Base-by-base conservation (phyloP, 2,113 vertebrate species). In the Apistogramma diplotaenia region DNA sequence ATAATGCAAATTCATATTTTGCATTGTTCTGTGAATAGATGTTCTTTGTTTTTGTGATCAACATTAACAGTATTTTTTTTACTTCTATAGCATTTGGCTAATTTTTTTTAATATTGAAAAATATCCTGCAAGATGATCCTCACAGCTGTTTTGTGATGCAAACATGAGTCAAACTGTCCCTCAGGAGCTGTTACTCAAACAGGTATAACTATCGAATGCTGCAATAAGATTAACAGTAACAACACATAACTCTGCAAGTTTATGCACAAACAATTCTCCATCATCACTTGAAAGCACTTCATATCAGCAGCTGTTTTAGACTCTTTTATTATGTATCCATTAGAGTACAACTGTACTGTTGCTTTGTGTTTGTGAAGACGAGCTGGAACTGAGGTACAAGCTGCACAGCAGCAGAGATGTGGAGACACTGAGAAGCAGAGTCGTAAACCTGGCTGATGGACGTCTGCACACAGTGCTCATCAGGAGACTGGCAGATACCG, bases 321-420 rank as follows among this genome's bases (percentile, higher is more conserved):
- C 23, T 70, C 23, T 49, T 49, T 70, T 70, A 5, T 70, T 70
- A 18, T 51, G 25, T 51, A 31, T 51, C 65, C 65, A n/a, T 19
- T 31, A 5, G 3, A 51, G 25, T 51, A 29, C 43, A 51, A 70
- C n/a, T 51, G 40, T 31, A 40, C 46, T 76, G 12, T 55, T 54
- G 1, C 80, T 67, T 49, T 89, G 58, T 83, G 35, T 79, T 67
- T 79, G 18, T 81, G 33, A 79, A 95, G 95, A 89, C 23, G 90
- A 93, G 83, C 82, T 95, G 87, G 94, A 95, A 21, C 55, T 95
- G 76, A 84, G 82, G 86, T 95, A 95, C 89, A 94, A 91, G 81
- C 53, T 94, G 72, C 87, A 94, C 81, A 89, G 88, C 75, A 46
- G 81, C 89, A 79, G 89, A 84, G 91, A 94, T 0, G 87, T 70